A percentile compares a stretch with the other conserved stretches of the same genome.
Conservation (phyloP, 2,797 vertebrate genomes). For the Sebastes baramenuke region DNA sequence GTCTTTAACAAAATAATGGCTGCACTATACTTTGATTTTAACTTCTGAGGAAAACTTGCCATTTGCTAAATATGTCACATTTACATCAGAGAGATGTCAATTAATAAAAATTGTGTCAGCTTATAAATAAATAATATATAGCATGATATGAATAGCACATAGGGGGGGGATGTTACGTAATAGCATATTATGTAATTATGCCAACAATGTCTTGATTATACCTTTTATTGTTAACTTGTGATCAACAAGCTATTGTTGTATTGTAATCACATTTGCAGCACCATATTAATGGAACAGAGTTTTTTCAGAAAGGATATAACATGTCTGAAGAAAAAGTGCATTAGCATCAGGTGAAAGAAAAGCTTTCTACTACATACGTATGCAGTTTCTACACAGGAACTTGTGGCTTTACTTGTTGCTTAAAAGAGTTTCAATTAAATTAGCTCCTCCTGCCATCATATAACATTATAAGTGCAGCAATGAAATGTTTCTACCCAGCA, state of each 20-base stretch:
- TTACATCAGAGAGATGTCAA: neutral
- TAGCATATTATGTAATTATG: neutral
- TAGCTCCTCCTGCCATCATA: constrained; percentile 8
- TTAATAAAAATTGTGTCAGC: neutral
- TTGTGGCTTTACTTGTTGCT: constrained; percentile 44
- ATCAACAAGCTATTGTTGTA: neutral
- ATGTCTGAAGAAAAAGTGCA: neutral
- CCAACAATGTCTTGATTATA: neutral
- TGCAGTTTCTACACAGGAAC: neutral
- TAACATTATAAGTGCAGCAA: constrained; percentile 30
- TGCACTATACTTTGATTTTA: neutral
- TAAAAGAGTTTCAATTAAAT: constrained; percentile 28
- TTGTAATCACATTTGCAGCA: neutral
- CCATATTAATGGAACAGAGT: neutral
- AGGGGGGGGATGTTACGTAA: too few species aligned
- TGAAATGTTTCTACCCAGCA: constrained; percentile 68
- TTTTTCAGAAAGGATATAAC: neutral
- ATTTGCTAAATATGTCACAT: neutral
- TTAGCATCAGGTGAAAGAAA: neutral
- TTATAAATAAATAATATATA: neutral
- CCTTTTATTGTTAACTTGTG: neutral
- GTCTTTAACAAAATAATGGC: neutral
- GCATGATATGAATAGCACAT: too few species aligned
- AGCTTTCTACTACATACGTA: neutral
- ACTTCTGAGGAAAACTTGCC: neutral